A percentile compares a stretch with the other conserved stretches of the same genome.
Evolutionary conservation across 2,113 vertebrate genomes (phyloP).

Genomic region (Elephas maximus): DNA sequence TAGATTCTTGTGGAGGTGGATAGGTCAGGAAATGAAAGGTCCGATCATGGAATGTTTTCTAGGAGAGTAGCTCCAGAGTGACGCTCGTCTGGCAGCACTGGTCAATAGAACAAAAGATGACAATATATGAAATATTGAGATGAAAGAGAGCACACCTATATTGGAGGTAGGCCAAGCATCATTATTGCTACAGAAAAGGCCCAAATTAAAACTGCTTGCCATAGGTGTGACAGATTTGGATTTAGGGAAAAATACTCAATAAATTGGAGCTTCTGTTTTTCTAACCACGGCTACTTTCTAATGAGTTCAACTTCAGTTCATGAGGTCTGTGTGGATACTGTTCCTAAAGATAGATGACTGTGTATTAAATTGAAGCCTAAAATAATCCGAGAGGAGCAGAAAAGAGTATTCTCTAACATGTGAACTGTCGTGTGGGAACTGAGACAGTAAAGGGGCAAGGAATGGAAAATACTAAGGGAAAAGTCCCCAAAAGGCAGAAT

Average conservation of each 20-base stretch:
- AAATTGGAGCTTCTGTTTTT: not conserved
- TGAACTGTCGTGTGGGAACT: not conserved
- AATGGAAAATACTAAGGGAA: not conserved
- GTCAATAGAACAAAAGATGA: not conserved
- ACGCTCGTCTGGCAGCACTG: not conserved
- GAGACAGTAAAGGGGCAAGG: not conserved
- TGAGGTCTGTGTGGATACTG: not conserved
- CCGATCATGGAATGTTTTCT: not conserved
- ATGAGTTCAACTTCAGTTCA: not conserved
- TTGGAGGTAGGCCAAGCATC: not conserved
- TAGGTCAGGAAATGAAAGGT: not conserved
- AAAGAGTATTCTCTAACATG: not conserved
- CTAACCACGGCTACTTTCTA: not conserved
- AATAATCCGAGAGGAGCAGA: not conserved
- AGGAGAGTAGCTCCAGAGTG: not conserved
- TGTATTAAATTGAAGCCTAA: not conserved
- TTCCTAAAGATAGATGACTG: not conserved
- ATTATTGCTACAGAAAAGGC: not conserved
- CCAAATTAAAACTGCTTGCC: not conserved
- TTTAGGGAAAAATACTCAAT: not conserved
- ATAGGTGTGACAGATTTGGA: not conserved
- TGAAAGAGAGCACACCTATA: not conserved
- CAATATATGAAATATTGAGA: not conserved
- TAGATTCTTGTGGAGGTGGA: not conserved
- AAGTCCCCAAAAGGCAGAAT: rapidly evolving